These are phyloP conservation scores for Drosophila kambysellisi DNA, from an alignment of 2,888 invertebrate species.

Conservation along the genomic window DNA sequence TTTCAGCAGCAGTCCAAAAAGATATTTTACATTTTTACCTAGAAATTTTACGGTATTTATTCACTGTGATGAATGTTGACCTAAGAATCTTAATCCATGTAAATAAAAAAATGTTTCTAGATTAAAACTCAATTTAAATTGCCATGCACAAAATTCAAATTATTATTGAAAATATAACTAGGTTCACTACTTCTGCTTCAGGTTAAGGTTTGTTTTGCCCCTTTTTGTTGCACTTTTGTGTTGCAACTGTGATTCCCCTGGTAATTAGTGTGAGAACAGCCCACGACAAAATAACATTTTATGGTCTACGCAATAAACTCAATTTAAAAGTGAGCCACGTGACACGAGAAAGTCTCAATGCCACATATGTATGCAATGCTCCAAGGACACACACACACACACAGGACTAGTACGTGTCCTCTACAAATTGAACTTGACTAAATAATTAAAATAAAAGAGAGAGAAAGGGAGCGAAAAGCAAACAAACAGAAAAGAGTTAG, in stretches of 20 bases:
- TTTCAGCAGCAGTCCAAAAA: neutral
- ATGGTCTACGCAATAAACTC: conserved; percentile 58
- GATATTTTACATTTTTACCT: neutral
- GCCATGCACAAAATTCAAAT: neutral
- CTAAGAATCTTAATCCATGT: neutral
- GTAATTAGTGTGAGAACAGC: conserved; percentile 40
- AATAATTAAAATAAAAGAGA: conserved; percentile 62
- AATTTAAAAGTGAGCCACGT: conserved; percentile 67
- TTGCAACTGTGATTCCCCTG: conserved; percentile 39
- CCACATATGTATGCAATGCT: conserved; percentile 46
- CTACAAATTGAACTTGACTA: conserved; percentile 66
- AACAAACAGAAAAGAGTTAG: conserved; percentile 6
- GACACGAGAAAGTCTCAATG: conserved; percentile 39
- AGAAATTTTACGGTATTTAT: neutral
- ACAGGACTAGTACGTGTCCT: conserved; percentile 42
- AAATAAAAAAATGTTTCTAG: neutral
- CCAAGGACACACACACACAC: conserved; percentile 48
- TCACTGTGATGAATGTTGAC: neutral
- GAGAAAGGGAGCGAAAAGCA: conserved; percentile 12
- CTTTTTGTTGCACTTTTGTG: conserved; percentile 27
- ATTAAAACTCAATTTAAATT: neutral
- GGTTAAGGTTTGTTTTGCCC: conserved; percentile 25
- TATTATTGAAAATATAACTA: neutral
- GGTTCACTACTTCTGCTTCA: neutral
- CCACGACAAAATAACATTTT: conserved; percentile 47